phyloP scores from a whole-genome alignment of 1,140 invertebrate species.

The Megalonaias nervosa region DNA sequence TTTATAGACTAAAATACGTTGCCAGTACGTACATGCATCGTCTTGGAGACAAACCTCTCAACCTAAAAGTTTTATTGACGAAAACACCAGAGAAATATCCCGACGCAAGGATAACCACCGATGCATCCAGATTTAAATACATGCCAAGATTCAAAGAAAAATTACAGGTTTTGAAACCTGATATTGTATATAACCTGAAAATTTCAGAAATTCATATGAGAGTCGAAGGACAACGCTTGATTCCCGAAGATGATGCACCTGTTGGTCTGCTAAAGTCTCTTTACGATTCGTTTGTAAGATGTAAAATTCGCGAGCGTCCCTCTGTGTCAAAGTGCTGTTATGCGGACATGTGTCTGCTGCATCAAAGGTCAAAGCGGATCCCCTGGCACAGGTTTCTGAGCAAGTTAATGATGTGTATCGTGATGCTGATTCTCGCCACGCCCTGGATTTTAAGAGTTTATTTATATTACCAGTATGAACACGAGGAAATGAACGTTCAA shows the following conservation, averaged over 20 bases:
- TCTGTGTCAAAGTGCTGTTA: no score
- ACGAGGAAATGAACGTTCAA: no score
- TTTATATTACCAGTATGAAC: no score
- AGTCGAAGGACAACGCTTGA: constrained; percentile 3
- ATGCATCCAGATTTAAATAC: constrained; percentile 1
- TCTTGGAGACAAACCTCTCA: constrained; percentile 3
- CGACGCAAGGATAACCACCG: constrained; percentile 1
- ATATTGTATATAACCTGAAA: constrained; percentile 13
- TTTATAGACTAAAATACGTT: constrained; percentile 11
- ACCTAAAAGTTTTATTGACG: background rate
- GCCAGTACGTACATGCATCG: background rate
- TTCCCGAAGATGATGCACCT: background rate
- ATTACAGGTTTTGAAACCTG: background rate
- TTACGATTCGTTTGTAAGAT: constrained; percentile 24
- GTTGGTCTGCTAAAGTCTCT: background rate
- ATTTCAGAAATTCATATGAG: constrained; percentile 5
- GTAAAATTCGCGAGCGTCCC: constrained; percentile 23
- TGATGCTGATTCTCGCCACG: no score
- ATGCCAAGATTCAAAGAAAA: background rate
- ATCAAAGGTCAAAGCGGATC: no score
- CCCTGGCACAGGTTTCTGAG: no score
- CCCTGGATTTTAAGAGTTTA: no score
- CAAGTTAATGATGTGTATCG: no score
- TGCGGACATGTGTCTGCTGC: no score
- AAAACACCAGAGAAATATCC: constrained; percentile 7